Evolutionary conservation across 2,113 vertebrate genomes (phyloP), one percentile per base, ranked within the genome.

Genomic region (Amphilophus citrinellus): DNA sequence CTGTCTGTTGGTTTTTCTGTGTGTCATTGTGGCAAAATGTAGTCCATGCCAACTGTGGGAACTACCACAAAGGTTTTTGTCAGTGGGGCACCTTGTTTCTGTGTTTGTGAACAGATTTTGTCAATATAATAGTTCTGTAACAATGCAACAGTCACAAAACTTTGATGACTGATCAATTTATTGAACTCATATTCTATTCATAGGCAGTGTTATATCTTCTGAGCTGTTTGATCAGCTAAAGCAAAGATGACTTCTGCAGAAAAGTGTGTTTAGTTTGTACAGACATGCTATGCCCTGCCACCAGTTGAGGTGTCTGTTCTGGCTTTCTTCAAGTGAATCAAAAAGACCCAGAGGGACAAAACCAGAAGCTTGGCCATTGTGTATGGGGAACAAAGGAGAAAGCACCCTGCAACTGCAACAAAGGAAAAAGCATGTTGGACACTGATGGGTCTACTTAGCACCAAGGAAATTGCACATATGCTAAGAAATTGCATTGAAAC

Each of bases 251-350:
- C 88, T 91, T 89, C 80, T 84, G 88, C 61, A 61, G 84, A 60
- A 50, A 79, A 78, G 68, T 79, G 83, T 91, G 82, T 88, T 87
- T 87, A 83, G 92, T 90, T 90, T 90, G 86, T 65, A 62, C 61
- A 79, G 89, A 89, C 86, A 79, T 81, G 76, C 73, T 85, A 73
- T 82, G 84, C 79, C 92, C 87, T 80, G 44, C 61, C 84, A 63
- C 87, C 11, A 62, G 86, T 84, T 58, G 81, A 84, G 75, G 91
- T 90, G 91, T 93, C 89, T 88, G 79, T 84, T 94, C 88, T 89
- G 83, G 73, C 86, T 89, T 82, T 91, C 90, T 86, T 93, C 87
- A 90, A 89, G 84, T 89, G 87, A 91, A 90, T 93, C 90, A 91
- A 93, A 93, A 91, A 88, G 61, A 66, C 89, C 86, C 82, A 85